These are phyloP conservation scores for Sphaerophoria rueppellii DNA, from an alignment of 2,888 invertebrate genomes.

Conservation along the genomic window DNA sequence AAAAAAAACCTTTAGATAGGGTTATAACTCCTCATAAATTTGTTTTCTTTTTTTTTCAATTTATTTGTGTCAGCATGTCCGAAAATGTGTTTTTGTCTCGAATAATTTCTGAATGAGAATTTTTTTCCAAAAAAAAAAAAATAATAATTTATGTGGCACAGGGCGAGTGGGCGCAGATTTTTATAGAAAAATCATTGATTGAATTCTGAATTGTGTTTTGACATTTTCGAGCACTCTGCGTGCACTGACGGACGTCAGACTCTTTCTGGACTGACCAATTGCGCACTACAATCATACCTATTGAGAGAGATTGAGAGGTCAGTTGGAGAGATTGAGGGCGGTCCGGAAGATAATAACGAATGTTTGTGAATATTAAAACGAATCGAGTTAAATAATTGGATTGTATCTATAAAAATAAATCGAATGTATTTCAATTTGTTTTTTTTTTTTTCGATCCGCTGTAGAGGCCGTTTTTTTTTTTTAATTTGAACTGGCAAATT, in stretches of 20 bases:
- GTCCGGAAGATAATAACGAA: constrained; percentile 30
- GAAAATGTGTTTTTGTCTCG: constrained; percentile 32
- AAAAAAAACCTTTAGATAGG: constrained; percentile 51
- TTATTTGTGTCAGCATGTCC: constrained; percentile 64
- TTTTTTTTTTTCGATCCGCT: constrained; percentile 37
- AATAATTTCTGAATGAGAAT: constrained; percentile 5
- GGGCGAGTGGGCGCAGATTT: not conserved
- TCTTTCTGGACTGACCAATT: too few relatives aligned
- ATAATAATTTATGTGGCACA: constrained; percentile 64
- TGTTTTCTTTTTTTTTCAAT: constrained; percentile 53
- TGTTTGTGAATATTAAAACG: constrained; percentile 67
- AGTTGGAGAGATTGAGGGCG: too few relatives aligned
- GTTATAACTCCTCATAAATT: constrained; percentile 72
- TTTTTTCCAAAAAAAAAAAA: constrained; percentile 45
- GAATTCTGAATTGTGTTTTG: constrained; percentile 64
- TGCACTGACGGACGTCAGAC: too few relatives aligned
- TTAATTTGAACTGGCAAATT: constrained; percentile 17
- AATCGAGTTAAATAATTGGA: constrained; percentile 69
- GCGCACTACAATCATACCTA: too few relatives aligned
- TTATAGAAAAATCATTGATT: constrained; percentile 43
- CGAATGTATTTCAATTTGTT: constrained; percentile 68
- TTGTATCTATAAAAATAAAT: constrained; percentile 70
- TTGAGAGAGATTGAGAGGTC: too few relatives aligned
- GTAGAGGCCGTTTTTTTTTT: not conserved
- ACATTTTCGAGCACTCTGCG: constrained; percentile 31